Base-by-base conservation (phyloP, 2,888 invertebrate genomes). In the Andrena minutula region DNA sequence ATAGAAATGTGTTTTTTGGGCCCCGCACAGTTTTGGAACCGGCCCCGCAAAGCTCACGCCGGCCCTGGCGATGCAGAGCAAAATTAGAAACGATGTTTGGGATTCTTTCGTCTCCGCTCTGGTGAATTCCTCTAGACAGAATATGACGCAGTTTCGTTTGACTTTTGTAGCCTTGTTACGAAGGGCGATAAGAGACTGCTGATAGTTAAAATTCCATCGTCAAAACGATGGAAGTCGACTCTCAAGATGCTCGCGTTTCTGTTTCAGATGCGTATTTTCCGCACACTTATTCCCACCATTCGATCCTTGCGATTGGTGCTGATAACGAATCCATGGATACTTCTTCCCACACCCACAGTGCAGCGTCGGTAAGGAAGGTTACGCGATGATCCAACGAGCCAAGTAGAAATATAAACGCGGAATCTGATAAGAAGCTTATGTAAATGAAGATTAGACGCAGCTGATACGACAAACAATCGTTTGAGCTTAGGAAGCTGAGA, bases 281-380 rank as follows among this genome's bases (percentile, higher is more conserved):
- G 6, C 8, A 12, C 23, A 2, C 61, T 30, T 28, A 28, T 63
- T n/a, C n/a, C 35, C 12, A 30, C 20, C 10, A 26, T 10, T 20
- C 10, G 8, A 32, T 20, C 26, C n/a, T 10, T 7, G 20, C 51
- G 0, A 0, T 3, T 23, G n/a, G n/a, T 7, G 8, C n/a, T 0
- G 2, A 20, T 16, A 16, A 32, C 26, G n/a, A n/a, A 47, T n/a
- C 56, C 3, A 61, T 53, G 41, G 41, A 56, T 51, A 35, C 64
- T 30, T 12, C 49, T 64, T 63, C 41, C 7, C 10, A 0, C 2
- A 30, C 41, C 7, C 10, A 0, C 2, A 30, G 6, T 2, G 32
- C 16, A 10, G 4, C 16, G 30, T 71, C 79, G 65, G 35, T 60
- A 78, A 70, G 8, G 51, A 78, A 61, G 79, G 4, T 6, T n/a